phyloP scores from a whole-genome alignment of 2,797 vertebrate genomes.

The Perodicticus potto region DNA sequence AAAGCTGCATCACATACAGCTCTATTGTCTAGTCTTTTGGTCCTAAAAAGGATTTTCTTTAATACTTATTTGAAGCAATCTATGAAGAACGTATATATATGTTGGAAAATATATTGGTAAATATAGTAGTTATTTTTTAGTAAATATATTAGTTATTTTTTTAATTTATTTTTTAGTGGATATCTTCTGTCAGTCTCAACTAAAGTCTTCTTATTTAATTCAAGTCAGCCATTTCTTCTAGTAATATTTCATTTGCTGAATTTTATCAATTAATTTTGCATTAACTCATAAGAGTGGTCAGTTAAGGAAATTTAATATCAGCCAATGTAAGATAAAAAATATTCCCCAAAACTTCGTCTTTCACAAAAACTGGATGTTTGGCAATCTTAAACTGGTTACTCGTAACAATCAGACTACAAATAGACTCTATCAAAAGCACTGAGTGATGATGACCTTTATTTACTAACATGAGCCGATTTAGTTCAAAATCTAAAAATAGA shows the following conservation, averaged over 20 bases:
- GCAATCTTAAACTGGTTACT: neutral
- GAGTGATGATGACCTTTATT: neutral
- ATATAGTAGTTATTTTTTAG: neutral
- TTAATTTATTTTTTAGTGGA: neutral
- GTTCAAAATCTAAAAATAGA: neutral
- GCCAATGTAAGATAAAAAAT: neutral
- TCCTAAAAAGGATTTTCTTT: neutral
- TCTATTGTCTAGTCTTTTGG: neutral
- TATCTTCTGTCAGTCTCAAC: neutral
- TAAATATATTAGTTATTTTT: neutral
- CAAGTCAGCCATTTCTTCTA: neutral
- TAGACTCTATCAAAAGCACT: neutral
- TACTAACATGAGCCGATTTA: neutral
- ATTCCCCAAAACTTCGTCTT: neutral
- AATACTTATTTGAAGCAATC: neutral
- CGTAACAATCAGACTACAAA: neutral
- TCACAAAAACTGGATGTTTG: neutral
- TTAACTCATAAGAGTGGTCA: neutral
- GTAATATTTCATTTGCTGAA: neutral
- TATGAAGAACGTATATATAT: neutral
- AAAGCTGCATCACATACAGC: neutral
- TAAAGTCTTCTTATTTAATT: neutral
- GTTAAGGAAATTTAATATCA: neutral
- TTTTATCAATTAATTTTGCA: slow-evolving; percentile 2
- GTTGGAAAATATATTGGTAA: neutral